Percentiles rank a stretch among this genome's conserved stretches.
Evolutionary conservation across 1,140 invertebrate species (phyloP).

Genomic region (Ceratitis capitata): DNA sequence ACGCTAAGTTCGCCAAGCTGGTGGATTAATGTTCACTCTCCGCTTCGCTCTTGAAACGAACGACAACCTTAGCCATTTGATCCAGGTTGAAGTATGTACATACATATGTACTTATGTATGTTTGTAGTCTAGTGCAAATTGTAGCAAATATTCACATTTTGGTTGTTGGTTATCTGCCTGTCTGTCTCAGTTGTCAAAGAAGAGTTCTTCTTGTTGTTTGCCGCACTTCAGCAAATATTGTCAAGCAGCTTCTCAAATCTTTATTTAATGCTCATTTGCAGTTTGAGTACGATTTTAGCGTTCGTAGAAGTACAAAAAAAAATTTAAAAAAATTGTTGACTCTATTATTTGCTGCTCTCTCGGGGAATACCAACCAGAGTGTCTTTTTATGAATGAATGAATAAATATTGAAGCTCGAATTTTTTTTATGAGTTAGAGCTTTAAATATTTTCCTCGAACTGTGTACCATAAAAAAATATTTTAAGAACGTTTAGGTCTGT

Average conservation of each 20-base stretch:
- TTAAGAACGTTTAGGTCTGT: too few species aligned
- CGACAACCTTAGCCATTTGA: not conserved
- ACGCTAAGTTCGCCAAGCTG: not conserved
- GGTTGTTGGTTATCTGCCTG: not conserved
- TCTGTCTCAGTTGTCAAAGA: not conserved
- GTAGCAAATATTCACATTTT: not conserved
- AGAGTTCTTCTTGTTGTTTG: not conserved
- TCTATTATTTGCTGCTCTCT: not conserved
- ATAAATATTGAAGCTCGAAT: not conserved
- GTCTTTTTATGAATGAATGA: not conserved
- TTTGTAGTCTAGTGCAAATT: slow-evolving; percentile 1
- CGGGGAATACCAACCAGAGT: slow-evolving; percentile 14
- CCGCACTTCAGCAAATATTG: slow-evolving; percentile 1
- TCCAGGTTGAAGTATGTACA: not conserved
- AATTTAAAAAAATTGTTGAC: not conserved
- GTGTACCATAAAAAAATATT: too few species aligned
- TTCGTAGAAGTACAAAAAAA: not conserved
- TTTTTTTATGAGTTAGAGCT: not conserved
- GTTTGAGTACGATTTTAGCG: not conserved
- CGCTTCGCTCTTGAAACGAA: not conserved
- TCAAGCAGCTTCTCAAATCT: not conserved
- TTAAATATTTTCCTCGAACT: not conserved
- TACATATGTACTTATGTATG: too few species aligned
- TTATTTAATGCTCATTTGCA: not conserved
- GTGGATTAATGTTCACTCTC: not conserved